Percentiles rank a stretch among this genome's conserved stretches.
Conservation (phyloP, 92 coral and sea anemone genomes). For the Umimayanthus kanabou region DNA sequence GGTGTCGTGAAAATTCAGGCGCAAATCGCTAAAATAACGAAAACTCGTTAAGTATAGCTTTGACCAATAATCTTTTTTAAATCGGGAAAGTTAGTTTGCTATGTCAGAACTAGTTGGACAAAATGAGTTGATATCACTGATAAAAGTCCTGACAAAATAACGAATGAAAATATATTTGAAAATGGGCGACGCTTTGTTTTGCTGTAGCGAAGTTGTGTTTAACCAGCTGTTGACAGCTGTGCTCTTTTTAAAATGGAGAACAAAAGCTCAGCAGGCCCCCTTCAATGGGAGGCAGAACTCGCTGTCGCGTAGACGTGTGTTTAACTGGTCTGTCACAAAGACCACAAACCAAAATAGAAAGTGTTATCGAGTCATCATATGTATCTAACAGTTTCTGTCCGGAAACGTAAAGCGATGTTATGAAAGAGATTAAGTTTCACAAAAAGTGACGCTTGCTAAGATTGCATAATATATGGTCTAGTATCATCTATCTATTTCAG, state of each 20-base stretch:
- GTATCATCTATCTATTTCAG: too few species aligned
- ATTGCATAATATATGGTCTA: too few species aligned
- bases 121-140: neutral
- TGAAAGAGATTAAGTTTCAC: too few species aligned
- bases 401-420: neutral
- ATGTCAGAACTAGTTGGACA: neutral
- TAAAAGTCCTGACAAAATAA: neutral
- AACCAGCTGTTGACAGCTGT: slow-evolving; percentile 29
- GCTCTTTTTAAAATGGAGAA: neutral
- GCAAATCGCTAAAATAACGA: too few species aligned
- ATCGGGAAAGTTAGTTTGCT: neutral
- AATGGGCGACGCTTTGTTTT: neutral
- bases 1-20: too few species aligned
- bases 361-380: neutral
- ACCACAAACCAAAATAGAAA: neutral
- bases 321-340: slow-evolving; percentile 19
- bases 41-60: too few species aligned
- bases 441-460: too few species aligned
- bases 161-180: neutral
- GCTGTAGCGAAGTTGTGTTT: neutral
- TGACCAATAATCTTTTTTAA: too few species aligned
- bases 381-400: slow-evolving; percentile 11
- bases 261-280: slow-evolving; percentile 14
- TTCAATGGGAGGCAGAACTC: neutral
- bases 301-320: neutral